Percentiles rank a stretch among this genome's conserved stretches.
These are phyloP conservation scores for Drosophila dunni DNA, from an alignment of 1,140 invertebrate genomes.

Conservation along the genomic window DNA sequence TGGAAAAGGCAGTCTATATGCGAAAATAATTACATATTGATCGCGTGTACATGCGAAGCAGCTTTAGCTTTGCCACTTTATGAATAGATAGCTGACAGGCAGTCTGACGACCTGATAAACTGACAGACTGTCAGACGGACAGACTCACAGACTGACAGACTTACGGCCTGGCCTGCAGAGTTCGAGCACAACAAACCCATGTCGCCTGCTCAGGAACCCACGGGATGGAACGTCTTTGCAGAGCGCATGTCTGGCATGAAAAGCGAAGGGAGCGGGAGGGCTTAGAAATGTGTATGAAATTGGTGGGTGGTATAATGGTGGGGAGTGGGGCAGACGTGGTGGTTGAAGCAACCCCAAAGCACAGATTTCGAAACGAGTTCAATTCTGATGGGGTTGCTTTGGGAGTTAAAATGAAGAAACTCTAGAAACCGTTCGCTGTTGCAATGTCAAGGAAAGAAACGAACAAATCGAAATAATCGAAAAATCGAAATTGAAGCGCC, in stretches of 20 bases:
- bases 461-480: slow-evolving; percentile 20
- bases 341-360: slow-evolving; percentile 75
- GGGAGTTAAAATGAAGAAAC: slow-evolving; percentile 73
- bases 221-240: slow-evolving; percentile 52
- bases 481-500: slow-evolving; percentile 68
- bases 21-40: slow-evolving; percentile 74
- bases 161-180: slow-evolving; percentile 19
- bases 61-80: slow-evolving; percentile 54
- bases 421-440: slow-evolving; percentile 46
- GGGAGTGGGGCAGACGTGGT: slow-evolving; percentile 38
- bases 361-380: slow-evolving; percentile 73
- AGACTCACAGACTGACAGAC: slow-evolving; percentile 19
- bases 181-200: slow-evolving; percentile 58
- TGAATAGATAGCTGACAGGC: slow-evolving; percentile 66
- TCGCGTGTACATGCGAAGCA: slow-evolving; percentile 45
- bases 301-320: slow-evolving; percentile 32
- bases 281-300: slow-evolving; percentile 59
- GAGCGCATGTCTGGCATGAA: slow-evolving; percentile 73
- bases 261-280: not conserved
- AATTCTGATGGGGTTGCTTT: slow-evolving; percentile 63
- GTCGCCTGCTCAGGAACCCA: slow-evolving; percentile 21
- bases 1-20: slow-evolving; percentile 42
- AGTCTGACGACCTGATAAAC: slow-evolving; percentile 8
- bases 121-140: slow-evolving; percentile 21
- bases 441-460: slow-evolving; percentile 73